Conservation (phyloP, 2,888 invertebrate species). For the Megalurothrips usitatus region DNA sequence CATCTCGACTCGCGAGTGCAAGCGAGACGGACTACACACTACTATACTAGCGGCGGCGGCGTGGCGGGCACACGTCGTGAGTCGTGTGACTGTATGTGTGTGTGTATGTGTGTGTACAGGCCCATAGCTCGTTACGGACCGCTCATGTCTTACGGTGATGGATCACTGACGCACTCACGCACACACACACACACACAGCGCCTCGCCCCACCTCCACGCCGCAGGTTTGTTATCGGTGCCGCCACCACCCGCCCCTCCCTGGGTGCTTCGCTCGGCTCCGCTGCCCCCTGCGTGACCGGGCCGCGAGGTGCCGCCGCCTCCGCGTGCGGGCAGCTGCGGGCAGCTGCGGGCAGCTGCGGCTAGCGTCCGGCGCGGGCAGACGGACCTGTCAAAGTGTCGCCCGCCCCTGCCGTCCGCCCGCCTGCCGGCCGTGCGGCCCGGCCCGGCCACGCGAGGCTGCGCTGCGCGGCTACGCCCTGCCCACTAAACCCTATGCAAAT, state of each 20-base stretch:
- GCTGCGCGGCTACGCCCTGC: not conserved
- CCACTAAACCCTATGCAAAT: constrained; percentile 8
- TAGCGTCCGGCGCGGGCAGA: not conserved
- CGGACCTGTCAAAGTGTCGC: constrained; percentile 4
- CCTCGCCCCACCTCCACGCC: not conserved
- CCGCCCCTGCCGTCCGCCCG: not conserved
- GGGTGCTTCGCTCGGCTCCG: not conserved
- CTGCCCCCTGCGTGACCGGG: not conserved
- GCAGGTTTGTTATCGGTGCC: not conserved
- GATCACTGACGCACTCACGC: constrained; percentile 7
- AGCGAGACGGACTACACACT: not conserved
- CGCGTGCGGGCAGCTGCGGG: too few relatives aligned
- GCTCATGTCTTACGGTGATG: constrained; percentile 24
- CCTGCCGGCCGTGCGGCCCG: too few relatives aligned
- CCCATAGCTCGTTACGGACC: constrained; percentile 7
- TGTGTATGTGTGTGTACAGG: not conserved
- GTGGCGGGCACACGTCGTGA: not conserved
- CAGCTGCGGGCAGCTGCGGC: too few relatives aligned
- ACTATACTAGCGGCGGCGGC: not conserved
- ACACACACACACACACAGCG: not conserved
- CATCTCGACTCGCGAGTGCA: too few relatives aligned
- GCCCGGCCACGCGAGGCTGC: not conserved
- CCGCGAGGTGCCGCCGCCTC: too few relatives aligned
- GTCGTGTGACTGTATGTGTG: not conserved
- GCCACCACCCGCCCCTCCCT: not conserved